Evolutionary conservation across 1,140 invertebrate genomes (phyloP).

Genomic region (Pseudobourletiella spinata): DNA sequence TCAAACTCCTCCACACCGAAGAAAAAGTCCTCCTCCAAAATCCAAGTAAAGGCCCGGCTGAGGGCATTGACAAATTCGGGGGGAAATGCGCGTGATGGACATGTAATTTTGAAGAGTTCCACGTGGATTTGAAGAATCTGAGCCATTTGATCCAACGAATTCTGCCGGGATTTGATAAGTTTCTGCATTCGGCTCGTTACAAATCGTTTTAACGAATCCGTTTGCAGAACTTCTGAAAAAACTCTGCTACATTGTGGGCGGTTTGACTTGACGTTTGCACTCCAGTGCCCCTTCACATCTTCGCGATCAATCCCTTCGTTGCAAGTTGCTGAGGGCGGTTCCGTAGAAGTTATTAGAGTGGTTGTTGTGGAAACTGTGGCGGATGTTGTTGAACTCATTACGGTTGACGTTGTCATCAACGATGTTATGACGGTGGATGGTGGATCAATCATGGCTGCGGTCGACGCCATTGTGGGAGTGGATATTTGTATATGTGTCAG

Average conservation of each 20-base stretch:
- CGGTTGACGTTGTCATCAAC: too few species aligned
- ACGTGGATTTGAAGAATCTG: not conserved
- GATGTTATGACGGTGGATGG: too few species aligned
- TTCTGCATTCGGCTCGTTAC: not conserved
- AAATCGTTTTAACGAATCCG: conserved; percentile 15
- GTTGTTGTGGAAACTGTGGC: not conserved
- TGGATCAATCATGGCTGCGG: too few species aligned
- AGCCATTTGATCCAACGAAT: conserved; percentile 17
- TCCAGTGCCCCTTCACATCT: conserved; percentile 22
- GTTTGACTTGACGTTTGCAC: not conserved
- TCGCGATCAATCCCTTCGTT: conserved; percentile 1
- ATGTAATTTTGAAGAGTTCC: conserved; percentile 15
- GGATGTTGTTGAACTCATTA: not conserved
- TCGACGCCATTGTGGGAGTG: too few species aligned
- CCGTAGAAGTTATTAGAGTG: not conserved
- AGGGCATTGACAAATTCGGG: conserved; percentile 15
- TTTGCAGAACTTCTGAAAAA: conserved; percentile 11
- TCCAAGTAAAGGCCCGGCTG: conserved; percentile 14
- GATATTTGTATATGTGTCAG: too few species aligned
- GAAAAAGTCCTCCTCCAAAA: conserved; percentile 27
- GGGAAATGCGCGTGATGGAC: conserved; percentile 6
- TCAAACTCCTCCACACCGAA: conserved; percentile 19
- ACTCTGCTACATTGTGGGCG: not conserved
- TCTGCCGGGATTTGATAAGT: conserved; percentile 3
- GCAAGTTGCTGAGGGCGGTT: not conserved